Conservation (phyloP, 2,113 vertebrate genomes). For the Microcebus lehilahytsara region DNA sequence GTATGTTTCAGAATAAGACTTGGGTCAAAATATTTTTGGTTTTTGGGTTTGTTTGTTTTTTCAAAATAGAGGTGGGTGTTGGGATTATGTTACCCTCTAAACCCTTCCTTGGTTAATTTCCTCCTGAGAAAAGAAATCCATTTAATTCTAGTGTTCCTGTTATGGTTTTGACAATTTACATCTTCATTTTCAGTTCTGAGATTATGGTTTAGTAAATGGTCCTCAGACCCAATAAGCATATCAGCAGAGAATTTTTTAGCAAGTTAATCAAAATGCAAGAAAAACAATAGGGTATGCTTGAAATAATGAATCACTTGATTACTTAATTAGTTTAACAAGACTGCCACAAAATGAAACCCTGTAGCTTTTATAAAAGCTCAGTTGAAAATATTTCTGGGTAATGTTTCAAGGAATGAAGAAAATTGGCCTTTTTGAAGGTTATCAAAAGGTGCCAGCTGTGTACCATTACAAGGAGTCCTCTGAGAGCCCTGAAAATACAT, state of each 20-base stretch:
- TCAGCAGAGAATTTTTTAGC: slow-evolving; percentile 61
- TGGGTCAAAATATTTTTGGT: neutral
- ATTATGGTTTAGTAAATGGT: slow-evolving; percentile 58
- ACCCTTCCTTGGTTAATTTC: slow-evolving; percentile 16
- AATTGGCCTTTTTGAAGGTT: neutral
- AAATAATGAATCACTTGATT: slow-evolving; percentile 73
- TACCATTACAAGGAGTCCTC: neutral
- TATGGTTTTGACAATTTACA: slow-evolving; percentile 70
- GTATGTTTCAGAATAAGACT: neutral
- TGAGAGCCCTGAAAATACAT: slow-evolving; percentile 9
- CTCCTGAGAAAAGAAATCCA: slow-evolving; percentile 48
- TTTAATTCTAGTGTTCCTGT: slow-evolving; percentile 61
- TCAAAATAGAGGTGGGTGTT: neutral
- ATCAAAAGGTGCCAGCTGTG: neutral
- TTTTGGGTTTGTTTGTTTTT: neutral
- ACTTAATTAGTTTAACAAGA: slow-evolving; percentile 70
- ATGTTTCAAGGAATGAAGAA: slow-evolving; percentile 53
- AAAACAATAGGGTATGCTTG: slow-evolving; percentile 67
- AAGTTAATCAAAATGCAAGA: slow-evolving; percentile 74
- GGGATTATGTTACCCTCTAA: neutral
- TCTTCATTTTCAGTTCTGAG: slow-evolving; percentile 56
- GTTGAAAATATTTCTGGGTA: slow-evolving; percentile 50
- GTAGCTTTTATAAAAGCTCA: neutral
- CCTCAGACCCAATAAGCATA: slow-evolving; percentile 43
- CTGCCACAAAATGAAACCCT: slow-evolving; percentile 55